These are phyloP conservation scores for Cydia splendana DNA, from an alignment of 1,140 invertebrate genomes.

Conservation along the genomic window DNA sequence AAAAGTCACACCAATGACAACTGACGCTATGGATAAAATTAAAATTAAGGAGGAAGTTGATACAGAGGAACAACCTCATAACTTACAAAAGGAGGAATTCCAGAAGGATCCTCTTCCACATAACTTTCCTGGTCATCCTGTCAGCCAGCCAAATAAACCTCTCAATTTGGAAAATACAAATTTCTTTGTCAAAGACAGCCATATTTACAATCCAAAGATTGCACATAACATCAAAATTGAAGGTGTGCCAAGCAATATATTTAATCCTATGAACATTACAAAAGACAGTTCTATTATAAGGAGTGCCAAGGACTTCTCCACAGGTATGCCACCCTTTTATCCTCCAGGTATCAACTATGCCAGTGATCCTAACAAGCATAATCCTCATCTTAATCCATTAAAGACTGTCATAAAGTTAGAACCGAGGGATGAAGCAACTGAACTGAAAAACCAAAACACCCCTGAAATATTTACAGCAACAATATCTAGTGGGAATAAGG, in stretches of 20 bases:
- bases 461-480: constrained; percentile 76
- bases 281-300: constrained; percentile 72
- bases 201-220: constrained; percentile 72
- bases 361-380: constrained; percentile 72
- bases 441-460: constrained; percentile 78
- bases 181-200: constrained; percentile 73
- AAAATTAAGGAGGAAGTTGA: constrained; percentile 82
- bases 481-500: constrained; percentile 69
- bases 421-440: constrained; percentile 80
- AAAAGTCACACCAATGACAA: constrained; percentile 77
- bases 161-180: constrained; percentile 73
- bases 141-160: constrained; percentile 66
- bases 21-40: constrained; percentile 77
- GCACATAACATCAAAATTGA: constrained; percentile 73
- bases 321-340: constrained; percentile 69
- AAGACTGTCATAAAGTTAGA: constrained; percentile 81
- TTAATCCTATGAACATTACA: constrained; percentile 70
- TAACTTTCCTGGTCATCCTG: constrained; percentile 62
- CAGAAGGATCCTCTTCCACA: constrained; percentile 73
- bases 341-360: constrained; percentile 63
- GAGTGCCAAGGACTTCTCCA: constrained; percentile 68
- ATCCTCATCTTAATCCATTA: constrained; percentile 70
- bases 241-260: constrained; percentile 67
- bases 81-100: constrained; percentile 73
- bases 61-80: constrained; percentile 68